Percentiles rank a stretch among this genome's conserved stretches.
Conservation (phyloP, 2,888 invertebrate genomes). For the Malthinus flaveolus region DNA sequence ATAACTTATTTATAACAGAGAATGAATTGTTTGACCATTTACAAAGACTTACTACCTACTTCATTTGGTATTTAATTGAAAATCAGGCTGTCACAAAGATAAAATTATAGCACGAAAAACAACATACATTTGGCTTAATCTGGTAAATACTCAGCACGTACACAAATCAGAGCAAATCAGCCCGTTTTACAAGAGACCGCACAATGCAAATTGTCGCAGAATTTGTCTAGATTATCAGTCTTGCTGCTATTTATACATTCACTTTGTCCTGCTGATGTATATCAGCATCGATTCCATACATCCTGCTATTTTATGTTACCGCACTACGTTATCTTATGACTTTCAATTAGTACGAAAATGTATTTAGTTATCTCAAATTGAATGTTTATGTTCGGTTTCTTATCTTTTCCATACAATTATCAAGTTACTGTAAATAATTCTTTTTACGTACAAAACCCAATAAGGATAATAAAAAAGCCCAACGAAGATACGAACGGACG, state of each 20-base stretch:
- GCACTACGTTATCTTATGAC: slow-evolving; percentile 42
- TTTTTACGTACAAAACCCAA: neutral
- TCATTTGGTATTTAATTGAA: slow-evolving; percentile 47
- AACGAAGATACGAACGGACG: too few species aligned
- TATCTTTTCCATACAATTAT: slow-evolving; percentile 25
- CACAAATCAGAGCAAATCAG: slow-evolving; percentile 51
- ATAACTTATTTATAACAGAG: too few species aligned
- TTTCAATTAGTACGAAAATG: slow-evolving; percentile 48
- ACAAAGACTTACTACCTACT: neutral
- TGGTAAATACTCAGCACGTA: slow-evolving; percentile 50
- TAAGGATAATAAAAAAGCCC: too few species aligned
- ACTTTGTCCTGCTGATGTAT: slow-evolving; percentile 47
- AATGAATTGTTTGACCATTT: too few species aligned
- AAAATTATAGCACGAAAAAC: slow-evolving; percentile 48
- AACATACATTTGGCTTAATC: slow-evolving; percentile 52
- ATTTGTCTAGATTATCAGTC: slow-evolving; percentile 56
- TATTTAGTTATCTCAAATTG: slow-evolving; percentile 34
- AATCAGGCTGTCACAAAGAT: slow-evolving; percentile 46
- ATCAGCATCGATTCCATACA: slow-evolving; percentile 37
- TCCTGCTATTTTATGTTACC: slow-evolving; percentile 27
- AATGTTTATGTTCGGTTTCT: slow-evolving; percentile 22
- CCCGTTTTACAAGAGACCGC: slow-evolving; percentile 47
- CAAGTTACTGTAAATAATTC: slow-evolving; percentile 18
- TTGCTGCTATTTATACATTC: slow-evolving; percentile 44
- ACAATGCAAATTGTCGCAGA: slow-evolving; percentile 56